Base-by-base conservation (phyloP, 2,797 vertebrate species). In the Tokudaia muenninki region DNA sequence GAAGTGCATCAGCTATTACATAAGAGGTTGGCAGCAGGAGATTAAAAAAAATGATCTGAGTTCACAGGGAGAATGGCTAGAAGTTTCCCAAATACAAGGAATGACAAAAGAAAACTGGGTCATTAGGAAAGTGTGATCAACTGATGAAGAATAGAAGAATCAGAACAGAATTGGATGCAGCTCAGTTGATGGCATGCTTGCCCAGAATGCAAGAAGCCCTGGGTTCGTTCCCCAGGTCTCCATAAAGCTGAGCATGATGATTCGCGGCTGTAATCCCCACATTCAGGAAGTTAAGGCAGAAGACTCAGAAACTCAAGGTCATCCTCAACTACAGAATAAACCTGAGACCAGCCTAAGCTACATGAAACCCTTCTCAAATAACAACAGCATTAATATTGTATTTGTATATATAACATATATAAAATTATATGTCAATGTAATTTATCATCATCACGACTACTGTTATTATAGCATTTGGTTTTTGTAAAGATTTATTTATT, bases 61-160 rank as follows among this genome's bases (percentile, higher is more conserved):
- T n/a, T 94, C 70, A 11, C 24, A 52, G 52, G n/a, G 34, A 88
- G 11, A 93, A 92, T 44, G 82, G 79, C 8, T 72, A 90, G 26
- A 81, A 87, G 67, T 83, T 93, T 70, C 75, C 44, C 74, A 72
- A 75, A 80, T 63, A 67, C 93, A 74, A 2, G 37, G 44, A 92
- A 4, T 57, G 26, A 91, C 59, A 94, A 59, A 59, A 59, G 79
- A 87, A 79, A 92, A 95, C 24, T 9, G 0, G 12, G 5, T 74
- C 22, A 31, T 94, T 74, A 74, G 44, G 75, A 47, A 86, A 41
- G 5, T 80, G 34, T 65, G 17, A 84, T 16, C 29, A 88, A 70
- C 31, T 61, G 52, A 72, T 74, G 12, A 89, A 57, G 88, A 93
- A 59, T 93, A 86, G 83, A 37, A 41, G 63, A 87, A 78, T 21